Evolutionary conservation across 2,888 invertebrate species (phyloP), one percentile per base, ranked within the genome.

Genomic region (Seira ritae): DNA sequence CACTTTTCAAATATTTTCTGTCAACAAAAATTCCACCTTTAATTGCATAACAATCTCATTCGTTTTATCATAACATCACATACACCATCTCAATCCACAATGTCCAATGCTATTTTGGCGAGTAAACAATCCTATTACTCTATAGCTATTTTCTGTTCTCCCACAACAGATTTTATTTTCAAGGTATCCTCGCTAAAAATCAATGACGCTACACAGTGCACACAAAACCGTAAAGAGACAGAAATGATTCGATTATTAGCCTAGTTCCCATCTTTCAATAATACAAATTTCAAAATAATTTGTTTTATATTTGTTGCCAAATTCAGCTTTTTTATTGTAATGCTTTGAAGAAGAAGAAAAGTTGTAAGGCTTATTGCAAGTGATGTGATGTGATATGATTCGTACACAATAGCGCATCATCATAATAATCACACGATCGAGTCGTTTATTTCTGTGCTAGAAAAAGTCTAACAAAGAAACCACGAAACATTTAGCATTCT

Each of bases 241-340:
- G n/a, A 55, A 55, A 31, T 31, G 55, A 55, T 17, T 55, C 17
- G 17, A 55, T 55, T 17, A 55, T 55, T 74, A 74, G 37, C 74
- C 74, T 46, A 74, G 74, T 74, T 74, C 74, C 46, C 65, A 74
- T 42, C 65, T 42, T 60, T 74, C 37, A 31, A 31, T 74, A 17
- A 31, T 20, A 69, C 1, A 24, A 12, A 42, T 68, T 23, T 68
- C n/a, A 50, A 23, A 22, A 50, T 55, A 65, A 74, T 20, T 65
- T 62, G 31, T 12, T 73, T 31, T 23, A 67, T 66, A 67, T 66
- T 55, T 55, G 55, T 55, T 66, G 15, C 75, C 66, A 66, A 75
- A 50, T 75, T 19, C 15, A 55, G 55, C 55, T 55, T 3, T 55
- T 31, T 4, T 31, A 31, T 31, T 31, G 31, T 31, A n/a, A n/a